Conservation (phyloP, 2,113 vertebrate species). For the Charadrius vociferus region DNA sequence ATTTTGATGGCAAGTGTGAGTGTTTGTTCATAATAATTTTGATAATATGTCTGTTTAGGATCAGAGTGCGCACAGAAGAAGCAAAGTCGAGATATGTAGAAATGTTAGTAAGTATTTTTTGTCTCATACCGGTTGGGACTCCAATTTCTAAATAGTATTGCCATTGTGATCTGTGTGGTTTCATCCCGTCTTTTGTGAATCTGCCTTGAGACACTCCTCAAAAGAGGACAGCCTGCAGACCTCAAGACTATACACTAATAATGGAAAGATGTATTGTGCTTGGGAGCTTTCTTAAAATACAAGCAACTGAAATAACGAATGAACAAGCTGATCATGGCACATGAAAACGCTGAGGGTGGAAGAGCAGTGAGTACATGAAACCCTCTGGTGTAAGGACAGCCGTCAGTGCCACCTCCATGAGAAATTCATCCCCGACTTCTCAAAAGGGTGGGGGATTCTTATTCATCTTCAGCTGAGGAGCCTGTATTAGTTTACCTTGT, state of each 20-base stretch:
- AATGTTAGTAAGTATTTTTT: not conserved
- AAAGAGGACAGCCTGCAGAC: not conserved
- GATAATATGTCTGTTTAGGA: not conserved
- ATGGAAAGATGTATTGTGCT: not conserved
- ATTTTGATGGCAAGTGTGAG: not conserved
- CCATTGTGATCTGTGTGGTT: not conserved
- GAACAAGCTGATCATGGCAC: not conserved
- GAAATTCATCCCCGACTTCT: not conserved
- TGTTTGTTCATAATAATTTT: not conserved
- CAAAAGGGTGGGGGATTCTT: not conserved
- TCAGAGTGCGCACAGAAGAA: not conserved
- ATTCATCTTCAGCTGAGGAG: not conserved
- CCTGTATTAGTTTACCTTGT: not conserved
- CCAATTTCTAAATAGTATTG: not conserved
- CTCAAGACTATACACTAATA: not conserved
- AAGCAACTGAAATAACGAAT: not conserved
- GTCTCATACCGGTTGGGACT: not conserved
- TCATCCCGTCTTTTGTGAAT: not conserved
- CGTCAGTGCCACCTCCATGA: not conserved
- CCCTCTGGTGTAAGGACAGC: not conserved
- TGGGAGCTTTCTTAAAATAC: not conserved
- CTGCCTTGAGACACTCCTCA: not conserved
- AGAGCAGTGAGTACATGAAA: not conserved
- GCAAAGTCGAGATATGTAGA: not conserved
- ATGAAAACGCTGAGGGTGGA: not conserved